Conservation (phyloP, 2,888 invertebrate genomes). For the Apodemia hepburni region DNA sequence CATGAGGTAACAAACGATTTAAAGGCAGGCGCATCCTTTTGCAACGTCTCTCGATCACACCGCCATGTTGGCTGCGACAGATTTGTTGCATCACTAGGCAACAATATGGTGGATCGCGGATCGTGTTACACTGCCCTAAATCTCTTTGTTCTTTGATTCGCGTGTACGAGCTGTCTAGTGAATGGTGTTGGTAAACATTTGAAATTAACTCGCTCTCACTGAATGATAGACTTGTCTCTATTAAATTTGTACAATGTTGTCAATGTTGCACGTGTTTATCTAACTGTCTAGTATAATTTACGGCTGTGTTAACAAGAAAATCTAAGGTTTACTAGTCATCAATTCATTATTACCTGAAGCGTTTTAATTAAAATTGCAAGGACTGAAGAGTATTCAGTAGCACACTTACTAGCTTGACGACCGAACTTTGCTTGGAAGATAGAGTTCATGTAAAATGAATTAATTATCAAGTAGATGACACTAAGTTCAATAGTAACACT, state of each 20-base stretch:
- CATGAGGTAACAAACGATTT: constrained; percentile 64
- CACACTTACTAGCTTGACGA: too few species aligned
- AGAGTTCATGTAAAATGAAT: too few species aligned
- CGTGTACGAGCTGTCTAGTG: constrained; percentile 42
- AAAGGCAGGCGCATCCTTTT: constrained; percentile 74
- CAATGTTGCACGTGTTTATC: constrained; percentile 25
- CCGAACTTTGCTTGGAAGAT: too few species aligned
- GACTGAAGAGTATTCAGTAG: too few species aligned
- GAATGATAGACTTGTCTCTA: constrained; percentile 35
- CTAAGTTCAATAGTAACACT: too few species aligned
- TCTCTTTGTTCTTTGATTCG: constrained; percentile 65
- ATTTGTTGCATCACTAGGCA: constrained; percentile 62
- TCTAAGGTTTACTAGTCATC: too few species aligned
- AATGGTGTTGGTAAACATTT: constrained; percentile 43
- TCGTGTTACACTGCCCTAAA: constrained; percentile 74
- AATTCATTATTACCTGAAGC: too few species aligned
- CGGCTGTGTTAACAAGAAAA: background rate
- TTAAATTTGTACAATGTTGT: constrained; percentile 25
- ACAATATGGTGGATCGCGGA: constrained; percentile 50
- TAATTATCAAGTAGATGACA: too few species aligned
- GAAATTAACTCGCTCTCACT: constrained; percentile 34
- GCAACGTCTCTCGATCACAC: constrained; percentile 63
- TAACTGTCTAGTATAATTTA: constrained; percentile 19
- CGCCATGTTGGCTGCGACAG: constrained; percentile 61
- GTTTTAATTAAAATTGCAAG: too few species aligned